Percentiles rank a stretch among this genome's conserved stretches.
Evolutionary conservation across 2,797 vertebrate species (phyloP).

Genomic region (Coluber constrictor): DNA sequence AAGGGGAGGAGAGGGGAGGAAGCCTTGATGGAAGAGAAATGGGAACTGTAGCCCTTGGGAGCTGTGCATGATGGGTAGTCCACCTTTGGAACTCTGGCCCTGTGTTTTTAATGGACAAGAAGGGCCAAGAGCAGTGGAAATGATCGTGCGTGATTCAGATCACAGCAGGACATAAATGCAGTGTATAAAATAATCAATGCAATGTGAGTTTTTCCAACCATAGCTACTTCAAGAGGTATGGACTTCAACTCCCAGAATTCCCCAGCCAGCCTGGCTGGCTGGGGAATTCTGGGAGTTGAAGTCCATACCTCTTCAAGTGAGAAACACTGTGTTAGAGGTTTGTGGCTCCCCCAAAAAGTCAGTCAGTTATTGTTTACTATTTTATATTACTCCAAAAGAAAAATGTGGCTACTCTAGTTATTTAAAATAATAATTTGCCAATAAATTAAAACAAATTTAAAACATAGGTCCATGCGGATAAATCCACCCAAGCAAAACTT

Average conservation of each 20-base stretch:
- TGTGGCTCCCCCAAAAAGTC: neutral
- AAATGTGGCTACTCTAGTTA: rapidly evolving
- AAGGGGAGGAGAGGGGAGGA: neutral
- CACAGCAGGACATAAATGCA: neutral
- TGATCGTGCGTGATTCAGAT: rapidly evolving
- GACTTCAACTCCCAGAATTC: neutral
- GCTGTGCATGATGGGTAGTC: neutral
- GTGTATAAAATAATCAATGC: neutral
- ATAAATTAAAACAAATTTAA: neutral
- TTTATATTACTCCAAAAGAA: neutral
- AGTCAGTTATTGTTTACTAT: neutral
- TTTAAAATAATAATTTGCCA: neutral
- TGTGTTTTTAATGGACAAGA: neutral
- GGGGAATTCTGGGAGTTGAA: neutral
- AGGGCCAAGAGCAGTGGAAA: neutral
- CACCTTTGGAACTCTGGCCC: neutral
- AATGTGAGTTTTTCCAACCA: neutral
- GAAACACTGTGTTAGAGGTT: neutral
- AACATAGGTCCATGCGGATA: neutral
- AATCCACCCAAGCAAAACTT: neutral
- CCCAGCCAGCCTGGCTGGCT: neutral
- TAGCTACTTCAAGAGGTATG: neutral
- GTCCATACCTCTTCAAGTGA: neutral
- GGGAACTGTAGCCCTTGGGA: neutral
- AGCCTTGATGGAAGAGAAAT: neutral